Conservation (phyloP, 2,888 invertebrate species). For the Temnothorax rugatulus region DNA sequence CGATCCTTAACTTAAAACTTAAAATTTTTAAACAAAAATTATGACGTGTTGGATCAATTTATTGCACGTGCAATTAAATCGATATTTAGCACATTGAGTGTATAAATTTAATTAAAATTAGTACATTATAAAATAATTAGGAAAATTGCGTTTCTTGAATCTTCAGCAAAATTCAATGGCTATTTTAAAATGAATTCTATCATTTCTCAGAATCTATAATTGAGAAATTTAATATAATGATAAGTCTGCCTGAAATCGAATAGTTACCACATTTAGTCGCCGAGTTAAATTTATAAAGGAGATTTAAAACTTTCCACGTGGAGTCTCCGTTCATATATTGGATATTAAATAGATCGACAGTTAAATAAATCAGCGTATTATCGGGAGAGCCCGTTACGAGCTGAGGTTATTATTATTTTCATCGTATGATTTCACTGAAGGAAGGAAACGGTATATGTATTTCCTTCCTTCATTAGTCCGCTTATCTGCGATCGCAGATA, state of each 20-base stretch:
- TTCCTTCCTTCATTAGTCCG: conserved; percentile 30
- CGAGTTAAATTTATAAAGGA: not conserved
- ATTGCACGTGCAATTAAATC: not conserved
- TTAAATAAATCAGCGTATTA: conserved; percentile 16
- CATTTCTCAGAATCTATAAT: conserved; percentile 4
- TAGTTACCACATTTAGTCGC: conserved; percentile 8
- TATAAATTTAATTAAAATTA: not conserved
- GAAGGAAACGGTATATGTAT: not conserved
- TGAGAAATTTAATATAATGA: conserved; percentile 13
- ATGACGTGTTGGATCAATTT: not conserved
- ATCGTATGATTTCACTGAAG: not conserved
- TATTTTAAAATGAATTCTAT: not conserved
- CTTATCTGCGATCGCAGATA: conserved; percentile 27
- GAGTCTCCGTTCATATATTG: conserved; percentile 1
- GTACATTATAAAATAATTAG: not conserved
- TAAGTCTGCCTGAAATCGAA: not conserved
- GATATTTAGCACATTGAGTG: no score
- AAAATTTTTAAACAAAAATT: not conserved
- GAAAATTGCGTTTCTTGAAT: not conserved
- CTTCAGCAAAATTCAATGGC: not conserved
- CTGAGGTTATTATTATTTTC: conserved; percentile 31
- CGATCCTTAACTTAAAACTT: conserved; percentile 1
- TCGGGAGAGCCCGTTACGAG: not conserved
- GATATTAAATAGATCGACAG: conserved; percentile 12
- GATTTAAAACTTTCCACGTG: conserved; percentile 28